These are phyloP conservation scores for Etia nguti DNA, from an alignment of 2,113 vertebrate species.

Conservation along the genomic window DNA sequence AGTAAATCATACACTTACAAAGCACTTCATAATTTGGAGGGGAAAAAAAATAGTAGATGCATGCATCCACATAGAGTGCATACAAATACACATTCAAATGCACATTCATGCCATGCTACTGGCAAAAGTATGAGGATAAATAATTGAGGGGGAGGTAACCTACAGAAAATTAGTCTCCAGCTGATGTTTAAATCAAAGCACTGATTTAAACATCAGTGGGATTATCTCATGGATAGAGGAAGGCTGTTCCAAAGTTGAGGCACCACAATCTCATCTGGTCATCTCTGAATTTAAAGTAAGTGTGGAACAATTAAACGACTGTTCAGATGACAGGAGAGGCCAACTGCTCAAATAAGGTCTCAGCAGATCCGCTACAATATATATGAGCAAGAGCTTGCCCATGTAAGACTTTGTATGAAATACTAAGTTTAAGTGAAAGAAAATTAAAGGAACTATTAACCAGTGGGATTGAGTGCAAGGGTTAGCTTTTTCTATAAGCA, in stretches of 20 bases:
- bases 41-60: background rate
- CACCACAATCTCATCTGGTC: background rate
- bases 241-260: background rate
- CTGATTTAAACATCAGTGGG: too few relatives aligned
- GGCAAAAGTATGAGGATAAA: background rate
- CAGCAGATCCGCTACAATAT: background rate
- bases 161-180: background rate
- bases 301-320: background rate
- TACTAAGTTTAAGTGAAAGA: background rate
- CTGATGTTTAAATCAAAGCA: background rate
- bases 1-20: background rate
- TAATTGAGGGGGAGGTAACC: background rate
- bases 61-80: background rate
- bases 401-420: background rate
- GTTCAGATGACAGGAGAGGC: background rate
- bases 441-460: background rate
- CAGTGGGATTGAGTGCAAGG: background rate
- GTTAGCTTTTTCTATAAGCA: background rate
- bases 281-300: background rate
- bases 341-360: background rate
- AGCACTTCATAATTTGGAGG: background rate
- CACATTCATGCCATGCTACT: background rate
- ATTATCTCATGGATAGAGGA: rapidly evolving
- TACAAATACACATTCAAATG: background rate
- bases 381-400: background rate